These are phyloP conservation scores for Notolabrus celidotus DNA, from an alignment of 2,797 vertebrate species.

Conservation along the genomic window DNA sequence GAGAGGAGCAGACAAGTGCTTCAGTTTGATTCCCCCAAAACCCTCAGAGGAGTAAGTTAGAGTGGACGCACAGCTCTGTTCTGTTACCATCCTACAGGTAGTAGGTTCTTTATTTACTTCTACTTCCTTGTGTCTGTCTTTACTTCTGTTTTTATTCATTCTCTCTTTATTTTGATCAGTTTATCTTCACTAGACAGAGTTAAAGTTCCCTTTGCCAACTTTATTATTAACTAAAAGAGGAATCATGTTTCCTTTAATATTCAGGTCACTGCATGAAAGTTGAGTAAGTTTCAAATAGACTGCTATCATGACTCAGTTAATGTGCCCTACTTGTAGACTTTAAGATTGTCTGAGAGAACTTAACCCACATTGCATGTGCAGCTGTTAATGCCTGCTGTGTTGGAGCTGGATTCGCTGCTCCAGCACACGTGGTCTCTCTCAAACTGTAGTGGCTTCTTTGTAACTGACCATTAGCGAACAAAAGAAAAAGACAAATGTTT, in stretches of 20 bases:
- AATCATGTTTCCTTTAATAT: too few species aligned
- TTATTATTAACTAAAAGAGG: too few species aligned
- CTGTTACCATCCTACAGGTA: slow-evolving; percentile 52
- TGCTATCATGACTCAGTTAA: not conserved
- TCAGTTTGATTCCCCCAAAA: slow-evolving; percentile 50
- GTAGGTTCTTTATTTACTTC: not conserved
- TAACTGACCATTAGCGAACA: not conserved
- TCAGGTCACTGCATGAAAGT: not conserved
- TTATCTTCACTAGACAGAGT: too few species aligned
- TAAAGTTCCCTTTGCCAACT: too few species aligned
- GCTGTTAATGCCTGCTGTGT: slow-evolving; percentile 62
- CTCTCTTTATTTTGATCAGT: not conserved
- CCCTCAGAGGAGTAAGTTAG: slow-evolving; percentile 47
- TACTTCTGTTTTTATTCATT: not conserved
- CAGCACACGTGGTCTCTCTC: slow-evolving; percentile 38
- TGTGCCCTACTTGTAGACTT: slow-evolving; percentile 8
- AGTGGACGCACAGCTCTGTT: slow-evolving; percentile 50
- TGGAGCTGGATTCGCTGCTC: slow-evolving; percentile 30
- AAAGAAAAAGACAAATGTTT: too few species aligned
- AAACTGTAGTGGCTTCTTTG: not conserved
- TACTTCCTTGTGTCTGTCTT: not conserved
- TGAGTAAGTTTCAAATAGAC: not conserved
- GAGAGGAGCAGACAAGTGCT: slow-evolving; percentile 55
- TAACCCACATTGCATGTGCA: slow-evolving; percentile 64
- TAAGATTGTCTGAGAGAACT: slow-evolving; percentile 26